Percentiles rank a stretch among this genome's conserved stretches.
Conservation (phyloP, 2,888 invertebrate genomes). For the Ophion costatus region DNA sequence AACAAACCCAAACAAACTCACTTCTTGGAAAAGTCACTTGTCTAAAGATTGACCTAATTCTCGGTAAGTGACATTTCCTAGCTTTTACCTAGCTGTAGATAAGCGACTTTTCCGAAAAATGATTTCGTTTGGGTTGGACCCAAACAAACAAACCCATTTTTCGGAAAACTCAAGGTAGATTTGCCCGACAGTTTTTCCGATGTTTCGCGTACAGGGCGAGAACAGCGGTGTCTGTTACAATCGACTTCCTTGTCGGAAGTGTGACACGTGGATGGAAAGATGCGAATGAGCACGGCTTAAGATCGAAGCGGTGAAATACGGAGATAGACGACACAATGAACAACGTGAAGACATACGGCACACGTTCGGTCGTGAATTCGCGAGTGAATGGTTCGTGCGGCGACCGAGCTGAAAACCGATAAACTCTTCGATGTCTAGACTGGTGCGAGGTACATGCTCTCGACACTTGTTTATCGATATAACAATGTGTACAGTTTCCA, state of each 20-base stretch:
- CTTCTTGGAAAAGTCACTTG: no score
- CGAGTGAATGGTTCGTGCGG: constrained; percentile 45
- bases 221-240: background rate
- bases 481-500: constrained; percentile 63
- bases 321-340: constrained; percentile 5
- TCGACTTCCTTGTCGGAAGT: constrained; percentile 5
- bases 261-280: background rate
- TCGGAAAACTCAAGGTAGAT: background rate
- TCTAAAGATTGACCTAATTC: no score
- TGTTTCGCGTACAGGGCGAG: background rate
- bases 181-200: background rate
- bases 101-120: no score
- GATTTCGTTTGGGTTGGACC: no score
- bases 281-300: background rate
- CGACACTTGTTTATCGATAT: constrained; percentile 71
- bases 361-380: constrained; percentile 28
- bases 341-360: constrained; percentile 29
- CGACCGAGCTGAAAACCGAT: constrained; percentile 73
- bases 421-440: constrained; percentile 73
- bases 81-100: no score
- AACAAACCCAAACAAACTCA: no score
- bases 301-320: constrained; percentile 26
- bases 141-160: no score
- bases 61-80: no score
- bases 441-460: constrained; percentile 33